Percentiles rank a stretch among this genome's conserved stretches.
phyloP scores from a whole-genome alignment of 2,888 invertebrate species.

The Erpobdella octoculata region DNA sequence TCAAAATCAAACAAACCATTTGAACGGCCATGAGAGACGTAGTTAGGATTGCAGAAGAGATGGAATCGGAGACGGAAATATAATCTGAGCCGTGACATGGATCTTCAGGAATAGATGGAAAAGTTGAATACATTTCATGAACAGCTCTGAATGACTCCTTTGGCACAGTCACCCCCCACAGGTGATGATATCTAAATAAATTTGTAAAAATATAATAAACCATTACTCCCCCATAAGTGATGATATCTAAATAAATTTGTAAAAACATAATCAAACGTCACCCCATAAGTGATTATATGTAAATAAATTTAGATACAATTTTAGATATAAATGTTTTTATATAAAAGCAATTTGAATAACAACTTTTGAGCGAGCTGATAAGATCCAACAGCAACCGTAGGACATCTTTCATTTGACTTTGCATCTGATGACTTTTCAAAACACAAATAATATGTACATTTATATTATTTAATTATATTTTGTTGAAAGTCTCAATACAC shows the following conservation, averaged over 20 bases:
- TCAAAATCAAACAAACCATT: not conserved
- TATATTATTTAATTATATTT: too few species aligned
- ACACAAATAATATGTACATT: too few species aligned
- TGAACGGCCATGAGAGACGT: not conserved
- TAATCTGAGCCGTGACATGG: constrained; percentile 6
- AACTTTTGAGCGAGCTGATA: constrained; percentile 35
- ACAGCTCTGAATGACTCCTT: constrained; percentile 24
- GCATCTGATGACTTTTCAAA: too few species aligned
- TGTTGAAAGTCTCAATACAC: too few species aligned
- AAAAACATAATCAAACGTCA: not conserved
- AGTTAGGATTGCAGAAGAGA: not conserved
- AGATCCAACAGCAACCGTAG: constrained; percentile 25
- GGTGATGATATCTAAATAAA: constrained; percentile 33
- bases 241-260: not conserved
- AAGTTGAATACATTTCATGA: not conserved
- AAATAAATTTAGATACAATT: not conserved
- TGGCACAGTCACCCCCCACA: constrained; percentile 29
- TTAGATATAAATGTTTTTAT: not conserved
- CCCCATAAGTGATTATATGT: not conserved
- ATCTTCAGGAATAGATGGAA: not conserved
- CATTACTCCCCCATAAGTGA: not conserved
- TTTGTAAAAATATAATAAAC: not conserved
- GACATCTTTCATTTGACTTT: not conserved
- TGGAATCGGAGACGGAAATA: not conserved
- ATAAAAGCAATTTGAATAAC: not conserved